Evolutionary conservation across 2,113 vertebrate genomes (phyloP), one percentile per base, ranked within the genome.

Genomic region (Planiliza haematocheilus): DNA sequence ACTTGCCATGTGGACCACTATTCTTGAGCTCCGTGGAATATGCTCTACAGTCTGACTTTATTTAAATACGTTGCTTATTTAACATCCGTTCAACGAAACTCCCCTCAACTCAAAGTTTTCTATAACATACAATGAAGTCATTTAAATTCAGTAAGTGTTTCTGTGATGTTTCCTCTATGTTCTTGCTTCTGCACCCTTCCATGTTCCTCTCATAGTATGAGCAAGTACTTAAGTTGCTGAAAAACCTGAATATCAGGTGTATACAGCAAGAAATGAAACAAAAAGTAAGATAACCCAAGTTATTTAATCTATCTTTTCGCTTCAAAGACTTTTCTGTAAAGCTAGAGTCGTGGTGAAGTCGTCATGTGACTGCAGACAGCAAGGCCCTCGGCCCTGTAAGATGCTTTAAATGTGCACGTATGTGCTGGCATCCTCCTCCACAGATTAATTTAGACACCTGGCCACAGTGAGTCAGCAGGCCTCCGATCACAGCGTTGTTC

Each of bases 391-490:
- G n/a, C n/a, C 9, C 10, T 58, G 16, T 70, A 52, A 74, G 50
- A 59, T 43, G 45, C 65, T 76, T 59, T 43, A 64, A 60, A 21
- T 46, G 9, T 3, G 7, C 39, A 13, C 7, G 2, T 1, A 39
- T 46, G 51, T 57, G 38, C 61, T 41, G 65, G 43, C 43, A 45
- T 50, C 10, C 49, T 70, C 71, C 39, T 21, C 43, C 12, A n/a
- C n/a, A 24, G 66, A 72, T 75, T 53, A 20, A 79, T 71, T 49
- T 11, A 57, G 69, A 66, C 72, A 75, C 58, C 66, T 60, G 68
- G 65, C 30, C 30, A 30, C 37, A 61, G 41, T 48, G 52, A 58
- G 51, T 13, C 67, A 10, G 41, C 36, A 52, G 63, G 34, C 66
- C 16, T 49, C 39, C 59, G 57, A 60, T 42, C 11, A 48, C 37